phyloP scores from a whole-genome alignment of 2,888 invertebrate species.

The Drosophila ustulata region DNA sequence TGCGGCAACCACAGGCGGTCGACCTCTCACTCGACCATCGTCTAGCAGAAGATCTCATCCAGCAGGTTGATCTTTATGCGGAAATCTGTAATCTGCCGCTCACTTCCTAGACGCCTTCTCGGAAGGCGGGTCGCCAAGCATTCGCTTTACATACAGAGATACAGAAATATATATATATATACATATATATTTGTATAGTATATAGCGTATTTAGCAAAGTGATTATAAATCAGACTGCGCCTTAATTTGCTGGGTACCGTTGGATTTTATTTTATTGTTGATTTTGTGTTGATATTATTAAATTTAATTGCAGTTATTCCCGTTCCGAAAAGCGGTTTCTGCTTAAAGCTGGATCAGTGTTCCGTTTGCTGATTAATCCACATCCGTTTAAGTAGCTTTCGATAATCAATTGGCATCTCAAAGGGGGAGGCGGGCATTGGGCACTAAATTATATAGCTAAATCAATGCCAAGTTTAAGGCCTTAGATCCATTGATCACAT shows the following conservation, averaged over 20 bases:
- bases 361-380: slow-evolving; percentile 59
- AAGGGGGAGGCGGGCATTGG: not conserved
- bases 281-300: slow-evolving; percentile 22
- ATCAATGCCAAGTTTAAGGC: slow-evolving; percentile 75
- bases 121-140: not conserved
- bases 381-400: slow-evolving; percentile 45
- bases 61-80: slow-evolving; percentile 41
- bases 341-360: slow-evolving; percentile 36
- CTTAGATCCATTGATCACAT: slow-evolving; percentile 35
- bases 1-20: slow-evolving; percentile 28
- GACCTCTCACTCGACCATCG: slow-evolving; percentile 32
- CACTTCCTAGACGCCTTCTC: slow-evolving; percentile 51
- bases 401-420: slow-evolving; percentile 31
- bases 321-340: slow-evolving; percentile 63
- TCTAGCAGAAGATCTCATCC: slow-evolving; percentile 21
- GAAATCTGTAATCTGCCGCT: slow-evolving; percentile 54
- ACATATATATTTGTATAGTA: not conserved
- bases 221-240: not conserved
- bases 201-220: not conserved
- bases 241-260: slow-evolving; percentile 15
- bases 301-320: slow-evolving; percentile 44
- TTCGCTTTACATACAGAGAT: not conserved
- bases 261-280: slow-evolving; percentile 26
- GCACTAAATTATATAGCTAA: slow-evolving; percentile 27
- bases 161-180: not conserved